Percentiles rank a stretch among this genome's conserved stretches.
phyloP scores from a whole-genome alignment of 1,140 invertebrate species.

The Physella acuta region DNA sequence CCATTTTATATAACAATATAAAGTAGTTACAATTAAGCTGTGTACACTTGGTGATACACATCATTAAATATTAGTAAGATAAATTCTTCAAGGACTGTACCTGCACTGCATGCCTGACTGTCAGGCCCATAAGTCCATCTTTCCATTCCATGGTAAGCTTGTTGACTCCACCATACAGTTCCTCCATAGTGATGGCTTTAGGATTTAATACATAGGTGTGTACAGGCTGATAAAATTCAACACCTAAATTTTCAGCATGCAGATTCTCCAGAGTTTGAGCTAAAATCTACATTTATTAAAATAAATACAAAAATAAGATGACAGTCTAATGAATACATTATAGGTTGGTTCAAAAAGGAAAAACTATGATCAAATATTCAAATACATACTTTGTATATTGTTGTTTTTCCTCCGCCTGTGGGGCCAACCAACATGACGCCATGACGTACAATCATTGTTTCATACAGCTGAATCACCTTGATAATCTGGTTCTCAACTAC shows the following conservation, averaged over 20 bases:
- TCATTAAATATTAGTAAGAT: no score
- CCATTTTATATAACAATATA: no score
- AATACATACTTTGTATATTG: conserved; percentile 62
- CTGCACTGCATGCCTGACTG: conserved; percentile 55
- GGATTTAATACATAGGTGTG: conserved; percentile 59
- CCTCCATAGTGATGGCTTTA: conserved; percentile 61
- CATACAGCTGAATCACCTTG: conserved; percentile 62
- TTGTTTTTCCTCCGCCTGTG: conserved; percentile 61
- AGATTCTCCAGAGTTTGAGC: conserved; percentile 51
- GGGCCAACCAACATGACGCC: conserved; percentile 63
- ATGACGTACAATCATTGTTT: conserved; percentile 61
- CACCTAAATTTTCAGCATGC: conserved; percentile 38
- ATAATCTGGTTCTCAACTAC: conserved; percentile 50
- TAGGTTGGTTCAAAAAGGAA: conserved; percentile 19
- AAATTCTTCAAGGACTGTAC: no score
- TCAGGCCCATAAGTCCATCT: conserved; percentile 60
- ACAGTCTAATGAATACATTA: background rate
- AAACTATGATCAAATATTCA: conserved; percentile 58
- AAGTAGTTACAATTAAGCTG: no score
- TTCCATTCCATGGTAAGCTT: conserved; percentile 61
- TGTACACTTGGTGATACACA: no score
- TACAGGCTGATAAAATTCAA: conserved; percentile 59
- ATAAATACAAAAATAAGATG: conserved; percentile 20
- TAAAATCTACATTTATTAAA: conserved; percentile 39
- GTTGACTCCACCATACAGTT: conserved; percentile 60